A percentile compares a stretch with the other conserved stretches of the same genome.
Evolutionary conservation across 2,113 vertebrate species (phyloP).

Genomic region (Panthera uncia): DNA sequence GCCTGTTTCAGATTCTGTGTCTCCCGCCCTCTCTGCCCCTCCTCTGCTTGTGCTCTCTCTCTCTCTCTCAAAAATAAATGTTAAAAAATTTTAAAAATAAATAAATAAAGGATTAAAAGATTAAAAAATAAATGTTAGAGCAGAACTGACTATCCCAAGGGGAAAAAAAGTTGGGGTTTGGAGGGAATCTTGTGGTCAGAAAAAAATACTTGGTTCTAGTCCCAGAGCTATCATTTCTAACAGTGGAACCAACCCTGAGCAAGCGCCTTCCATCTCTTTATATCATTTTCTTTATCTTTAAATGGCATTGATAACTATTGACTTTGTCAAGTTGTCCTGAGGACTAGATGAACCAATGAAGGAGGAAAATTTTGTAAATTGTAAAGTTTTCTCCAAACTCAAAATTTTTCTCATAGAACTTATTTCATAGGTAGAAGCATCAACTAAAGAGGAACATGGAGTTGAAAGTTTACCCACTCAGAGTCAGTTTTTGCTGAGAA

Average conservation of each 20-base stretch:
- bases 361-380: background rate
- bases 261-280: background rate
- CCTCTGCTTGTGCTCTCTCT: too few species aligned
- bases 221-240: background rate
- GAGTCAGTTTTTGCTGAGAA: background rate
- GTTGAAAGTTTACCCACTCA: background rate
- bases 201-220: background rate
- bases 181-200: background rate
- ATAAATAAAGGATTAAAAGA: background rate
- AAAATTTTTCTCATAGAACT: background rate
- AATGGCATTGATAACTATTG: background rate
- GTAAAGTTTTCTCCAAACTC: background rate
- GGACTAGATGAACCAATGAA: background rate
- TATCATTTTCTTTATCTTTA: background rate
- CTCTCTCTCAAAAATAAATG: too few species aligned
- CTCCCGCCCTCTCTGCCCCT: too few species aligned
- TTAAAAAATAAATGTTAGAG: background rate
- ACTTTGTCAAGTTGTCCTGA: background rate
- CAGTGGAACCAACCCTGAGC: too few species aligned
- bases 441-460: background rate
- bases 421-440: background rate
- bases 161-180: background rate
- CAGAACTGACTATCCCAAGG: background rate
- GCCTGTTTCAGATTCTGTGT: too few species aligned
- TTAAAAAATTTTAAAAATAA: too few species aligned